phyloP scores from a whole-genome alignment of 2,113 vertebrate species.

The Platycercus adscitus region DNA sequence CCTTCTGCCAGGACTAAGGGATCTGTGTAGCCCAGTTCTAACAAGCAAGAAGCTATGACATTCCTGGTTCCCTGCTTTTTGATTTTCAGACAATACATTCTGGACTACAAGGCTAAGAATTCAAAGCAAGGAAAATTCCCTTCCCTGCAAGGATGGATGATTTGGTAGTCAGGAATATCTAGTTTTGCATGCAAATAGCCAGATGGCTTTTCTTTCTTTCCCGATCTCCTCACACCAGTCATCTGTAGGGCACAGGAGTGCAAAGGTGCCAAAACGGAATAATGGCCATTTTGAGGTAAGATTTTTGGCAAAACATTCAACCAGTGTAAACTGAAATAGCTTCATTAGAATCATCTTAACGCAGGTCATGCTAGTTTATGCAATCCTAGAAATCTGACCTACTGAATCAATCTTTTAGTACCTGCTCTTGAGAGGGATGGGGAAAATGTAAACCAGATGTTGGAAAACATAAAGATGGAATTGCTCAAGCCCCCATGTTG shows the following conservation, averaged over 20 bases:
- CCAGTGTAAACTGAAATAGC: background rate
- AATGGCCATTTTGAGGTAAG: background rate
- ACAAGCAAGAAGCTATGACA: background rate
- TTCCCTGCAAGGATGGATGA: background rate
- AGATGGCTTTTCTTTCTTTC: background rate
- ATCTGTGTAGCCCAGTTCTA: rapidly evolving
- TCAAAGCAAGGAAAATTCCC: background rate
- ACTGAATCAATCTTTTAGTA: background rate
- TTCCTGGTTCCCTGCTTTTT: background rate
- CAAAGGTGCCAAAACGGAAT: background rate
- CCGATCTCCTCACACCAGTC: background rate
- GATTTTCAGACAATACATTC: background rate
- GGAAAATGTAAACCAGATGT: background rate
- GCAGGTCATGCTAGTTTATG: background rate
- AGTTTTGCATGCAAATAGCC: background rate
- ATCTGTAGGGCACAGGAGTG: background rate
- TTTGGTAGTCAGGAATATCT: background rate
- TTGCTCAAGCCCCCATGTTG: background rate
- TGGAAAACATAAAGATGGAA: background rate
- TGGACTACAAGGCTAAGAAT: background rate
- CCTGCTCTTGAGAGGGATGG: background rate
- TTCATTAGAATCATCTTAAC: background rate
- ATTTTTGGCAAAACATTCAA: background rate
- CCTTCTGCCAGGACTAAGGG: background rate
- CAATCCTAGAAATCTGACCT: background rate